These are phyloP conservation scores for Chiloscyllium plagiosum DNA, from an alignment of 2,113 vertebrate species.

Conservation along the genomic window DNA sequence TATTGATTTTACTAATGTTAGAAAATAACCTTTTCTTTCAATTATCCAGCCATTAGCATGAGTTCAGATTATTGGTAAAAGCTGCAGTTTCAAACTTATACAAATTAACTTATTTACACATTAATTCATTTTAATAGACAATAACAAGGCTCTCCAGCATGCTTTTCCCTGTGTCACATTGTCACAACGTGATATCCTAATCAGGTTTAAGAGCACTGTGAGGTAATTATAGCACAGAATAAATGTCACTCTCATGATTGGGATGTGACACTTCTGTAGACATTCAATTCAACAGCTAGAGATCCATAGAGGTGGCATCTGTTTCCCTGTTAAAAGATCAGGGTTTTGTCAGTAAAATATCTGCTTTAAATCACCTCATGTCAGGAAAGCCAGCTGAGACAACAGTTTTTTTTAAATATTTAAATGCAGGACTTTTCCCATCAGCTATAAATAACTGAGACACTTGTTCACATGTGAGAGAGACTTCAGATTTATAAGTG, in stretches of 20 bases:
- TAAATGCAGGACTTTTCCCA: neutral
- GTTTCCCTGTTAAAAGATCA: neutral
- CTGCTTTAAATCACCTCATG: constrained; percentile 5
- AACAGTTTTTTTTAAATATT: neutral
- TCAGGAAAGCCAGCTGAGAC: neutral
- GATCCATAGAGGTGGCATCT: constrained; percentile 13
- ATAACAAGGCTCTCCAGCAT: neutral
- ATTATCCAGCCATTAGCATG: neutral
- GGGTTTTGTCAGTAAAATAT: constrained; percentile 2
- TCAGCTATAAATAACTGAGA: neutral
- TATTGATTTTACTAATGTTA: neutral
- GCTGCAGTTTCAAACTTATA: neutral
- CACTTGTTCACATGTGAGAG: neutral
- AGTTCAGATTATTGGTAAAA: neutral
- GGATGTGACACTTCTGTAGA: neutral
- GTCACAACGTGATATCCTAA: neutral
- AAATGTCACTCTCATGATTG: constrained; percentile 15
- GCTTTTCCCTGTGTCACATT: neutral
- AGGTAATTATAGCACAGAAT: constrained; percentile 23
- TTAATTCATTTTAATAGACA: neutral
- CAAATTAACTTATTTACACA: neutral
- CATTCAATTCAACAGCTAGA: neutral
- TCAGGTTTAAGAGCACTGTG: neutral
- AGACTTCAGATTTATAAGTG: neutral
- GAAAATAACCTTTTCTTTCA: neutral